Percentiles rank a stretch among this genome's conserved stretches.
These are phyloP conservation scores for Tetraodon nigroviridis DNA, from an alignment of 2,113 vertebrate genomes.

Conservation along the genomic window DNA sequence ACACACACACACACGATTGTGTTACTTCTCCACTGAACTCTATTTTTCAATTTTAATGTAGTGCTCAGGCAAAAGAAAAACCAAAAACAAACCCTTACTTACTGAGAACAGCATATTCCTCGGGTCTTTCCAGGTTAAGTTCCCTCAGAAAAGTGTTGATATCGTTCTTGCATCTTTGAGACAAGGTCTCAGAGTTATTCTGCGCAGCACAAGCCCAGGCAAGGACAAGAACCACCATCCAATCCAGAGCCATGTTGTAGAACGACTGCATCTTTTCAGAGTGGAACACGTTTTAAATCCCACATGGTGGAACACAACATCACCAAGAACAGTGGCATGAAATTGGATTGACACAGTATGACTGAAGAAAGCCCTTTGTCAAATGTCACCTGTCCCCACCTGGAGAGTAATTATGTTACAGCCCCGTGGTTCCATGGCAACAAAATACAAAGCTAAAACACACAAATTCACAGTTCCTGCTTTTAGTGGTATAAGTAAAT, in stretches of 20 bases:
- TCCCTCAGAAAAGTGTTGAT: constrained; percentile 74
- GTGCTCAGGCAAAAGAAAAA: neutral
- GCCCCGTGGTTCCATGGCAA: no score
- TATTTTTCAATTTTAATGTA: no score
- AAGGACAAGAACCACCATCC: constrained; percentile 31
- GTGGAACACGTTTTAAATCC: constrained; percentile 63
- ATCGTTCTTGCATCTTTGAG: constrained; percentile 72
- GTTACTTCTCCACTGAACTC: constrained; percentile 61
- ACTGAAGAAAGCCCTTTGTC: constrained; percentile 15
- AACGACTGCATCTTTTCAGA: constrained; percentile 13
- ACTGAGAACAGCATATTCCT: constrained; percentile 80
- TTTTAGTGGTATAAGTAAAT: no score
- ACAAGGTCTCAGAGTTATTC: constrained; percentile 24
- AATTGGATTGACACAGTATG: constrained; percentile 26
- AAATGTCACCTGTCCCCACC: constrained; percentile 2
- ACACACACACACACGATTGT: neutral
- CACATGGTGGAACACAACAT: constrained; percentile 20
- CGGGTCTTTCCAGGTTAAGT: constrained; percentile 71
- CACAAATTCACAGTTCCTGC: no score
- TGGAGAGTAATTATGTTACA: neutral
- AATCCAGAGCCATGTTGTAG: constrained; percentile 53
- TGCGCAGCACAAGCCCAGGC: constrained; percentile 7
- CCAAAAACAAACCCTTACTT: constrained; percentile 62
- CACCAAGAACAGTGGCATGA: constrained; percentile 25
- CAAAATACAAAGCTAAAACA: no score